These are phyloP conservation scores for Panagrolaimus sp. DNA, from an alignment of 1,140 invertebrate genomes.

Conservation along the genomic window DNA sequence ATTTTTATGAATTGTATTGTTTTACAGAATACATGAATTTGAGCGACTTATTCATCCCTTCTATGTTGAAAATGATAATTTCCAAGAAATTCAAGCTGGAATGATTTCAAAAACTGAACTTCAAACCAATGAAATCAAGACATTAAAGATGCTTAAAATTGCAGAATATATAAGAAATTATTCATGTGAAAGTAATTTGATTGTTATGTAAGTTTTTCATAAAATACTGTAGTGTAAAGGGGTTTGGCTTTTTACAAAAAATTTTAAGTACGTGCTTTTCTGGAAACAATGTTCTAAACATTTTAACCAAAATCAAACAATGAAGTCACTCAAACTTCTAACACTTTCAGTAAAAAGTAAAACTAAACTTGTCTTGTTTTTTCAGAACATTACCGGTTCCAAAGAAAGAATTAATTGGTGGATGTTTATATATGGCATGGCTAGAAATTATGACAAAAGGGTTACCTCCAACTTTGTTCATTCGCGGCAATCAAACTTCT, in stretches of 20 bases:
- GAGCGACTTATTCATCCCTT: slow-evolving; percentile 42
- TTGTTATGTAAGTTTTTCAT: slow-evolving; percentile 31
- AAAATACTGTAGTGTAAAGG: too few relatives aligned
- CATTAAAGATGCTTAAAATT: neutral
- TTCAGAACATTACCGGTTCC: slow-evolving; percentile 62
- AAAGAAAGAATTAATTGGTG: slow-evolving; percentile 57
- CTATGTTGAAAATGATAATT: neutral
- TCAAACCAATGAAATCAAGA: neutral
- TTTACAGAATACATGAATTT: slow-evolving; percentile 38
- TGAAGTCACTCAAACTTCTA: too few relatives aligned
- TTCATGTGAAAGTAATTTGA: slow-evolving; percentile 24
- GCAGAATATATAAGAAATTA: slow-evolving; percentile 10
- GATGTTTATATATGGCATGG: slow-evolving; percentile 61
- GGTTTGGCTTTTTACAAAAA: too few relatives aligned
- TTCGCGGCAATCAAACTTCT: too few relatives aligned
- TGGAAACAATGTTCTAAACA: too few relatives aligned
- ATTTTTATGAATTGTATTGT: neutral
- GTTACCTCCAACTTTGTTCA: too few relatives aligned
- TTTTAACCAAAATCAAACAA: too few relatives aligned
- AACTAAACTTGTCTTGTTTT: too few relatives aligned
- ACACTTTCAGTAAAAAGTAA: too few relatives aligned
- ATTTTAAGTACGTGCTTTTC: neutral
- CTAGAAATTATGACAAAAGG: slow-evolving; percentile 51
- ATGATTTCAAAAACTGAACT: too few relatives aligned
- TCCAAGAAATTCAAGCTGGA: slow-evolving; percentile 7